phyloP scores from a whole-genome alignment of 2,113 vertebrate species.

The Gila orcuttii region DNA sequence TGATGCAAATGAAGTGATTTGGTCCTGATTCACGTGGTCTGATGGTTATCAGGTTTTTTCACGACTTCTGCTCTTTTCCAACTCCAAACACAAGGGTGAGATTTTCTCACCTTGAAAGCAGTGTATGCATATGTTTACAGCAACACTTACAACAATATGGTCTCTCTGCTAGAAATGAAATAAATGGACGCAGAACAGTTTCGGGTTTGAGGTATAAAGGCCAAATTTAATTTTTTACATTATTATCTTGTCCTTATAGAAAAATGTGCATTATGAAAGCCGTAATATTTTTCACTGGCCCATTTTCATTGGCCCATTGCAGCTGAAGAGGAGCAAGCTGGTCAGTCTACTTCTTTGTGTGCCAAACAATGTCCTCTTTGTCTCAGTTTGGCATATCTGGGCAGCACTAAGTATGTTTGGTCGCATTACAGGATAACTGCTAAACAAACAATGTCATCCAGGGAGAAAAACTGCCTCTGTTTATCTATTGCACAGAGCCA shows the following conservation, averaged over 20 bases:
- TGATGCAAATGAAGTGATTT: constrained; percentile 54
- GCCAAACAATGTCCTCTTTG: constrained; percentile 67
- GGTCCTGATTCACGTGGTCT: constrained; percentile 6
- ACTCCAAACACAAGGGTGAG: background rate
- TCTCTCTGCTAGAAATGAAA: background rate
- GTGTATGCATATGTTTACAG: background rate
- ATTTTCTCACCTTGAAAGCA: constrained; percentile 9
- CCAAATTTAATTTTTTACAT: no score
- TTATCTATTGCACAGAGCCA: constrained; percentile 59
- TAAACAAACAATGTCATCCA: constrained; percentile 65
- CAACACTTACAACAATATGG: background rate
- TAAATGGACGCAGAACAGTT: background rate
- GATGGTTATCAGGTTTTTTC: background rate
- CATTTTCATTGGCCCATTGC: background rate
- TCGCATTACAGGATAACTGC: constrained; percentile 68
- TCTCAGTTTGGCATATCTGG: constrained; percentile 52
- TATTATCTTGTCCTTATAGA: background rate
- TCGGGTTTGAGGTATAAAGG: background rate
- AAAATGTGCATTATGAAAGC: background rate
- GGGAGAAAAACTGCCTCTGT: constrained; percentile 61
- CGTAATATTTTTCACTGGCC: background rate
- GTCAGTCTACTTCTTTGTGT: constrained; percentile 51
- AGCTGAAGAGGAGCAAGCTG: constrained; percentile 15
- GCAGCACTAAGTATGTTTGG: constrained; percentile 62
- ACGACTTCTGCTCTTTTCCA: background rate